These are phyloP conservation scores for Drosophila mercatorum DNA, from an alignment of 2,888 invertebrate species.

Conservation along the genomic window DNA sequence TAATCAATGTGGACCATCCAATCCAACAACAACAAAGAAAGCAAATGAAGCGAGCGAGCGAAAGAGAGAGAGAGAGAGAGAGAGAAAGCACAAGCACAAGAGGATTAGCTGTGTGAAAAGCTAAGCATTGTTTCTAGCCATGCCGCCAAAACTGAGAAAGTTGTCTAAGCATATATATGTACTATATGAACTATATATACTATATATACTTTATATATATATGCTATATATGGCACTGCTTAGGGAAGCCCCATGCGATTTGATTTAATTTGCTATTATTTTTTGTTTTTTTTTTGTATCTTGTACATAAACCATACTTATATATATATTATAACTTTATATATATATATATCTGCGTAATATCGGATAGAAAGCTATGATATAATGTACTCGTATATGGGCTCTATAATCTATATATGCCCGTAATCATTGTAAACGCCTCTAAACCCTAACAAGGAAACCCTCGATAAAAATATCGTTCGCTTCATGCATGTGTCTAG, in stretches of 20 bases:
- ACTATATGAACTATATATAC: conserved; percentile 7
- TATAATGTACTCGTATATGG: conserved; percentile 31
- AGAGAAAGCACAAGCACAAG: conserved; percentile 3
- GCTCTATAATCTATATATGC: conserved; percentile 20
- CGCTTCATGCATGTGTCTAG: conserved; percentile 10
- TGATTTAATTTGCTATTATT: conserved; percentile 4
- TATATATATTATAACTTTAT: conserved; percentile 22
- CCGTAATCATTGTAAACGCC: conserved; percentile 22
- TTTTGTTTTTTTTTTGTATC: conserved; percentile 6
- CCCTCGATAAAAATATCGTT: conserved; percentile 1
- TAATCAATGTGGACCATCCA: conserved; percentile 51
- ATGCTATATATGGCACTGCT: conserved; percentile 24
- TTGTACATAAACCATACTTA: conserved; percentile 8
- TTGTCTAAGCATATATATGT: conserved; percentile 18
- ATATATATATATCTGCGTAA: conserved; percentile 12
- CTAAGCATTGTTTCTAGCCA: conserved; percentile 15
- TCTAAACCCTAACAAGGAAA: background rate
- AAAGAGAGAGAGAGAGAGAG: conserved; percentile 1
- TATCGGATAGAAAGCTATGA: conserved; percentile 12
- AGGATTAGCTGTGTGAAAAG: background rate
- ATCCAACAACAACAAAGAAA: conserved; percentile 21
- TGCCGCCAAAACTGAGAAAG: conserved; percentile 26
- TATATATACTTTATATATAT: conserved; percentile 16
- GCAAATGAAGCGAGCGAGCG: background rate
- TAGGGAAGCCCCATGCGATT: background rate